Evolutionary conservation across 2,888 invertebrate species (phyloP).

Genomic region (Drosophila rubida): DNA sequence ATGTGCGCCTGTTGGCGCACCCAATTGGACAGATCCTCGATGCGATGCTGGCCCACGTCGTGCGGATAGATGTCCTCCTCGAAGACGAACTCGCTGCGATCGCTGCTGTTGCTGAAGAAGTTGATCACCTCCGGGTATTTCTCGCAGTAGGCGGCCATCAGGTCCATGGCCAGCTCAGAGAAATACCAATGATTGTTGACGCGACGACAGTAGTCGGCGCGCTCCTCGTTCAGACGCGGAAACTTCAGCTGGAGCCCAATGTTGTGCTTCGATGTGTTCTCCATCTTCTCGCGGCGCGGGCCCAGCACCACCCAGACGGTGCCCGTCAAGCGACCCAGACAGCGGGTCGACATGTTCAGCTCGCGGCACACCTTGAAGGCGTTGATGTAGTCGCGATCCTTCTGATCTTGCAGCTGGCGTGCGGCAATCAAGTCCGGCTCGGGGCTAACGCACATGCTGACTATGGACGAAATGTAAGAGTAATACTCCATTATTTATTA

Average conservation of each 20-base stretch:
- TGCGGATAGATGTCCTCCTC: slow-evolving; percentile 89
- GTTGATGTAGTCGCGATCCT: slow-evolving; percentile 73
- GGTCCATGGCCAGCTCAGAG: slow-evolving; percentile 89
- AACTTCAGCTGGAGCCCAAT: slow-evolving; percentile 96
- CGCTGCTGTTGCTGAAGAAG: slow-evolving; percentile 84
- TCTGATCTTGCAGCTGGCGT: slow-evolving; percentile 60
- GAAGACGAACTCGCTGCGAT: slow-evolving; percentile 87
- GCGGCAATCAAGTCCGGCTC: slow-evolving; percentile 79
- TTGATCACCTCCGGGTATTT: slow-evolving; percentile 91
- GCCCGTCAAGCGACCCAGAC: slow-evolving; percentile 95
- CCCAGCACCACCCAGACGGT: slow-evolving; percentile 89
- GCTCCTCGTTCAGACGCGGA: slow-evolving; percentile 91
- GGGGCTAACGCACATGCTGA: slow-evolving; percentile 78
- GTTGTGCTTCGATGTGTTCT: slow-evolving; percentile 87
- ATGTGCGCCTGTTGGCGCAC: slow-evolving; percentile 89
- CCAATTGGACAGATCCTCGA: slow-evolving; percentile 88
- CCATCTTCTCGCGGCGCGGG: slow-evolving; percentile 84
- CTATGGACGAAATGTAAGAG: slow-evolving; percentile 51
- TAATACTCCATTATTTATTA: background rate
- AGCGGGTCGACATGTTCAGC: slow-evolving; percentile 88
- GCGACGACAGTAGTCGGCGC: slow-evolving; percentile 93
- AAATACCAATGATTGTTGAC: slow-evolving; percentile 91
- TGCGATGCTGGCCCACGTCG: slow-evolving; percentile 81
- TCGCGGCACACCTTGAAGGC: slow-evolving; percentile 73
- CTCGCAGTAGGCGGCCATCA: slow-evolving; percentile 89